phyloP scores from a whole-genome alignment of 2,113 vertebrate species.

The Lepus timidus region DNA sequence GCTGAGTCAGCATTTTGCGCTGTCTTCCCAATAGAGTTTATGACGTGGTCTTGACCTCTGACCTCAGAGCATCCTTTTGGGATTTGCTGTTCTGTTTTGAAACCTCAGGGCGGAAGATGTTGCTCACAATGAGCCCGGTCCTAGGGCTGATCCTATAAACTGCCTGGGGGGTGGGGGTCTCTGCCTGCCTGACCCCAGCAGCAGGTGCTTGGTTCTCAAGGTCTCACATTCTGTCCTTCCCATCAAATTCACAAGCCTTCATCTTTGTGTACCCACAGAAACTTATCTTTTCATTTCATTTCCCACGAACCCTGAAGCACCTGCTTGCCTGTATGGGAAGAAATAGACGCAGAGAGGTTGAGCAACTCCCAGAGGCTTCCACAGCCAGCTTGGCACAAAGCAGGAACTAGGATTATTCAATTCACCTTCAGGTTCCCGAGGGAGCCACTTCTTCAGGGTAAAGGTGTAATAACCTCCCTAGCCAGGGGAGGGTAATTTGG shows the following conservation, averaged over 20 bases:
- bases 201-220: too few species aligned
- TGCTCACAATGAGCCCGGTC: neutral
- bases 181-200: too few species aligned
- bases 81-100: neutral
- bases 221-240: too few species aligned
- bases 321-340: neutral
- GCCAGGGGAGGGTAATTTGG: neutral
- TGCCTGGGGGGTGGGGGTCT: too few species aligned
- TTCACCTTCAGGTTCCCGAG: too few species aligned
- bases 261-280: too few species aligned
- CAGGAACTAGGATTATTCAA: neutral
- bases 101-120: neutral
- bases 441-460: neutral
- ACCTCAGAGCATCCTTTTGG: neutral
- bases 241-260: too few species aligned
- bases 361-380: neutral
- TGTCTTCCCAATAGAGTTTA: neutral
- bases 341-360: neutral
- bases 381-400: neutral
- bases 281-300: too few species aligned
- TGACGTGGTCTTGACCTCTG: neutral
- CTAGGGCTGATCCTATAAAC: too few species aligned
- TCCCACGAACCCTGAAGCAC: too few species aligned
- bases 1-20: constrained; percentile 47
- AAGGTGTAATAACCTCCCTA: neutral